Evolutionary conservation across 2,797 vertebrate species (phyloP).

Genomic region (Lepus oiostolus): DNA sequence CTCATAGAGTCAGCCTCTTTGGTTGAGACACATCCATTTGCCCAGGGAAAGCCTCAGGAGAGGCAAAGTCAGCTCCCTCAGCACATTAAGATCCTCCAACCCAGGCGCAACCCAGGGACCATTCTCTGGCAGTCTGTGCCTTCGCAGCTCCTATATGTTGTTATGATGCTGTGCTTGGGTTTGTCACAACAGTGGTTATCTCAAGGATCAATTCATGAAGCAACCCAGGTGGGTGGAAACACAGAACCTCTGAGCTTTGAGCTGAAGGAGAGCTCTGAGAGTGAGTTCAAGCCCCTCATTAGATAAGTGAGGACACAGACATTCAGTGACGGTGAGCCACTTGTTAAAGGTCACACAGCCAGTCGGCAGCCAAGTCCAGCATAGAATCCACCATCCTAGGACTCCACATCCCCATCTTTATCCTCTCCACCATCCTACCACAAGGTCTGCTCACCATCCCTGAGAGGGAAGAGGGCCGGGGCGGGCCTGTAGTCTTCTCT

Average conservation of each 20-base stretch:
- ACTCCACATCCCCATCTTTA: background rate
- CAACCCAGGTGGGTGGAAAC: background rate
- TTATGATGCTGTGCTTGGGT: background rate
- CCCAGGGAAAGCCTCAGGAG: background rate
- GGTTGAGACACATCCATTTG: background rate
- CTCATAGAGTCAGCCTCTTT: background rate
- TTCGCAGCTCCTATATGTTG: accelerated
- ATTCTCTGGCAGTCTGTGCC: background rate
- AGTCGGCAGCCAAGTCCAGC: background rate
- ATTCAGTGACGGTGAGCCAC: background rate
- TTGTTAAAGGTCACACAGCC: conserved; percentile 23
- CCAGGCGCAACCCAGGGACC: background rate
- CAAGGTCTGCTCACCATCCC: background rate
- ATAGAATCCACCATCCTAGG: background rate
- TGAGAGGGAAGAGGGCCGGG: background rate
- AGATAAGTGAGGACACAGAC: background rate
- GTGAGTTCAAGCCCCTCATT: background rate
- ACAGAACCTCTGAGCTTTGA: background rate
- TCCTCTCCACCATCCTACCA: background rate
- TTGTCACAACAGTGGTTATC: background rate
- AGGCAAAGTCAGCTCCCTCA: background rate
- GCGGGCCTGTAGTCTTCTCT: background rate
- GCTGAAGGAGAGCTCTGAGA: background rate
- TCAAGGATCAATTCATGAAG: background rate
- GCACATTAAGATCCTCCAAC: background rate